Base-by-base conservation (phyloP, 2,113 vertebrate genomes). In the crab-eating macaque (Macaca fascicularis) region DNA sequence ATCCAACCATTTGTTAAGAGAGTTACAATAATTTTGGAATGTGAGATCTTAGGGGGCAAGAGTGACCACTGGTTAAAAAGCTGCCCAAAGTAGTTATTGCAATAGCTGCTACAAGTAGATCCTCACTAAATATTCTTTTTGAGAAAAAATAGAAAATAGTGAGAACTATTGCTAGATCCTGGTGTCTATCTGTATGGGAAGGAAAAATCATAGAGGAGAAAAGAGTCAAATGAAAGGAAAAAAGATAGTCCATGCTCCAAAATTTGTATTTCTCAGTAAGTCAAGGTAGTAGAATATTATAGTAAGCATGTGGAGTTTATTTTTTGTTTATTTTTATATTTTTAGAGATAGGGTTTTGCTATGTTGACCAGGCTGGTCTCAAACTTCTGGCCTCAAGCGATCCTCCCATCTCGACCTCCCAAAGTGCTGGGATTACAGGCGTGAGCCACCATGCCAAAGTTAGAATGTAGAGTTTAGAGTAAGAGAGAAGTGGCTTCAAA, bases 11-110 rank as follows among this genome's bases (percentile, higher is more conserved):
- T 94, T 94, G 72, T 89, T 70, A 74, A 90, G 48, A 75, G 67
- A 89, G 81, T 83, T 74, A 78, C 32, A 75, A 38, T 94, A 43
- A 94, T 83, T 95, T 93, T 82, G 40, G 85, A 95, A 84, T 43
- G 59, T 64, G 50, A 90, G 92, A 4, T 74, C 32, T 90, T 67
- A n/a, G 74, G 19, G 52, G 30, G 16, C 13, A 74, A 87, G 52
- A 80, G 48, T 45, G 72, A 79, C 52, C 84, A 72, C 0, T 23
- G 55, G 40, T 57, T 83, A 80, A 64, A 92, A 92, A 88, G 48
- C 79, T 72, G 40, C 67, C 50, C 14, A 14, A 86, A 72, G 40
- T 30, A 22, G 83, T 82, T 82, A 89, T 72, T 43, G 59, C 25
- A 93, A 69, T 45, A 48, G 5, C 35, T 32, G 25, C 35, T 40